These are phyloP conservation scores for Poecilobothrus nobilitatus DNA, from an alignment of 2,888 invertebrate genomes.

Conservation along the genomic window DNA sequence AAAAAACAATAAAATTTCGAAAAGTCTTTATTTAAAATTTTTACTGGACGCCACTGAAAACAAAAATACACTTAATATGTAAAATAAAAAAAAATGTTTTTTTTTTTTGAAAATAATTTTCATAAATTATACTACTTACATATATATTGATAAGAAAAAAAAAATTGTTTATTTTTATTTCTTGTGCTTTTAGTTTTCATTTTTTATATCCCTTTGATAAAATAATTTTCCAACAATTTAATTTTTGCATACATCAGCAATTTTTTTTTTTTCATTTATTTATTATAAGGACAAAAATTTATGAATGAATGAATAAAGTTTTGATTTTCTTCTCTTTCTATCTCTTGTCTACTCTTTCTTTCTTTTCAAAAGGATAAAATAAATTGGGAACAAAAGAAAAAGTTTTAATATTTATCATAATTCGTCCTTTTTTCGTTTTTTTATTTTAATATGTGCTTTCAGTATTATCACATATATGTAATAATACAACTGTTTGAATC, in stretches of 20 bases:
- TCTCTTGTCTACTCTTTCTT: no score
- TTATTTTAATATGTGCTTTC: not conserved
- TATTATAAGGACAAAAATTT: not conserved
- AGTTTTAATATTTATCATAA: not conserved
- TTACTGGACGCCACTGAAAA: no score
- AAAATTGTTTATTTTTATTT: not conserved
- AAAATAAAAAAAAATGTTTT: no score
- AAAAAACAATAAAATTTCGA: no score
- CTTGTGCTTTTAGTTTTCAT: not conserved
- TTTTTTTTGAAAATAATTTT: no score
- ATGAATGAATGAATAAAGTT: not conserved
- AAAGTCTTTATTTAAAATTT: no score
- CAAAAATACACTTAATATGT: no score
- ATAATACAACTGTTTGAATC: not conserved
- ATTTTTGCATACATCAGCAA: not conserved
- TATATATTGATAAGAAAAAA: no score
- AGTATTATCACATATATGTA: not conserved
- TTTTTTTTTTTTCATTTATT: not conserved
- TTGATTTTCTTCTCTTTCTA: not conserved
- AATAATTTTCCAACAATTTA: constrained; percentile 6
- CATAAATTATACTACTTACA: no score
- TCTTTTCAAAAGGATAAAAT: not conserved
- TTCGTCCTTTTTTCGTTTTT: not conserved
- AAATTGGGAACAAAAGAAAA: not conserved
- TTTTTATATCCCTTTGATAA: not conserved